phyloP scores from a whole-genome alignment of 2,113 vertebrate species.

The Cynoglossus semilaevis region DNA sequence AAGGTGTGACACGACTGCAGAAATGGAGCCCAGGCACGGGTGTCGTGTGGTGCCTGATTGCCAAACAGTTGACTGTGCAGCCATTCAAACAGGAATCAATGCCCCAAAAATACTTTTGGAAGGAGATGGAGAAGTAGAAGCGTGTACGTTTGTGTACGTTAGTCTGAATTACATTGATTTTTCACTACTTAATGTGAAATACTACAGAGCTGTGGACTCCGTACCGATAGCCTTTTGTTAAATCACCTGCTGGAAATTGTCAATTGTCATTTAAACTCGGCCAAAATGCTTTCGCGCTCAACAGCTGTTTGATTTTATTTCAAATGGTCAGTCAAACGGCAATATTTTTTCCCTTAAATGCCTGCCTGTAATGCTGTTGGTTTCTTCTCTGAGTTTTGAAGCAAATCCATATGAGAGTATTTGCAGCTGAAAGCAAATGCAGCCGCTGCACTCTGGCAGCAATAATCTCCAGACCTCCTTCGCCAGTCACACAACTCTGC shows the following conservation, averaged over 20 bases:
- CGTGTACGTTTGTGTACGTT: not conserved
- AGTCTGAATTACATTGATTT: not conserved
- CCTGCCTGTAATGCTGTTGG: constrained; percentile 4
- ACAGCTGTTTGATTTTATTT: constrained; percentile 3
- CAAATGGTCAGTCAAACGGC: not conserved
- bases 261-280: constrained; percentile 4
- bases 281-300: not conserved
- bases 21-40: constrained; percentile 37
- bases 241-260: too few relatives aligned
- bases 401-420: constrained; percentile 30
- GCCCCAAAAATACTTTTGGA: not conserved
- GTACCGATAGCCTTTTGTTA: too few relatives aligned
- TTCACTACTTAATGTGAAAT: not conserved
- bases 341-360: constrained; percentile 8
- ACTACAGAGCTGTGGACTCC: too few relatives aligned
- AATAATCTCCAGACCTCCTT: constrained; percentile 38
- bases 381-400: constrained; percentile 30
- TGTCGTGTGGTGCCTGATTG: constrained; percentile 28
- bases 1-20: constrained; percentile 51
- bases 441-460: constrained; percentile 30
- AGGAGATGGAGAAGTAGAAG: not conserved
- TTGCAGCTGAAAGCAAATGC: constrained; percentile 33
- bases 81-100: constrained; percentile 13
- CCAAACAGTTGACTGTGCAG: constrained; percentile 17
- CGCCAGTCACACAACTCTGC: constrained; percentile 34